phyloP scores from a whole-genome alignment of 2,888 invertebrate genomes.

The Diaphora mendica region DNA sequence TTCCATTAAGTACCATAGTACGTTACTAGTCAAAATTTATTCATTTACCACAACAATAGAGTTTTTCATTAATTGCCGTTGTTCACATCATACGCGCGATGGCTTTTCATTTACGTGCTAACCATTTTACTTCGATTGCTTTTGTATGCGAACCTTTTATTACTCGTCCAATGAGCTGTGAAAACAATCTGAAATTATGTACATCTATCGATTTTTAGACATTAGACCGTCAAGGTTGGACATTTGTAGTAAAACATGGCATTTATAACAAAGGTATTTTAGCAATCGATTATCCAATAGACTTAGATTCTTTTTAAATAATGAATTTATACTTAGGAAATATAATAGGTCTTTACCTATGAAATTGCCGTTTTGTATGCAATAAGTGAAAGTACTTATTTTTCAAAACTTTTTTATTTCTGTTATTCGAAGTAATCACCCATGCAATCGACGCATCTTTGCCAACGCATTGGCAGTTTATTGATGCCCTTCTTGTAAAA shows the following conservation, averaged over 20 bases:
- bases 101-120: constrained; percentile 77
- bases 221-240: constrained; percentile 7
- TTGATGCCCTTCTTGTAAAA: no score
- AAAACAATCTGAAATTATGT: constrained; percentile 49
- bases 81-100: constrained; percentile 51
- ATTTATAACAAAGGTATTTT: neutral
- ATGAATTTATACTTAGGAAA: neutral
- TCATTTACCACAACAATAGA: constrained; percentile 25
- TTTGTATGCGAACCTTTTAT: constrained; percentile 65
- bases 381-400: no score
- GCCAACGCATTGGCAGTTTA: no score
- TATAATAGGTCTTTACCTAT: no score
- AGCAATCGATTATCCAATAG: neutral
- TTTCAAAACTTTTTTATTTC: no score
- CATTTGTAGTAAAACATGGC: neutral
- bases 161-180: constrained; percentile 64
- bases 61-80: constrained; percentile 43
- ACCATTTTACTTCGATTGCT: constrained; percentile 74
- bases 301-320: neutral
- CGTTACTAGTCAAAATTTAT: constrained; percentile 34
- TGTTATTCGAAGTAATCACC: no score
- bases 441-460: no score
- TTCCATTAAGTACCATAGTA: constrained; percentile 25
- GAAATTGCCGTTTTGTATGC: no score
- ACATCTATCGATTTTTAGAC: neutral